These are phyloP conservation scores for Harpagus bidentatus DNA, from an alignment of 2,113 vertebrate species.

Conservation along the genomic window DNA sequence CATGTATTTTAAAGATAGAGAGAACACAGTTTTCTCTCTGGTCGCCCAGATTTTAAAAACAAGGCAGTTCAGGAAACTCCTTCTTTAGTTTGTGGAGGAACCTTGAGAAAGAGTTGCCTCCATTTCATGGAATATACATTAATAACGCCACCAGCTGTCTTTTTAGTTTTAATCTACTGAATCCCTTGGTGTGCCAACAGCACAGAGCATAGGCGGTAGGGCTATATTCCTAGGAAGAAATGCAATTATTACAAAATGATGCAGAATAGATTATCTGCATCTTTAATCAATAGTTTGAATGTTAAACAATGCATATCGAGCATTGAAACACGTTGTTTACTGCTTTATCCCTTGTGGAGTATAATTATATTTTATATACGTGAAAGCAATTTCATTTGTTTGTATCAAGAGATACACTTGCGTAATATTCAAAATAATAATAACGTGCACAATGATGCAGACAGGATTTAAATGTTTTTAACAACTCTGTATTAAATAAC, in stretches of 20 bases:
- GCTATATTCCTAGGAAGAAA: not conserved
- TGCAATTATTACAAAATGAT: not conserved
- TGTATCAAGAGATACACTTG: not conserved
- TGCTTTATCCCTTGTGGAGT: not conserved
- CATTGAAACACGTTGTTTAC: not conserved
- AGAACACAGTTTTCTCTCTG: not conserved
- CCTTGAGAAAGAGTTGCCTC: not conserved
- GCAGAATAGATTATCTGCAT: not conserved
- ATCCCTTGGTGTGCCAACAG: not conserved
- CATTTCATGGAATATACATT: not conserved
- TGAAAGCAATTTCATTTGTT: conserved; percentile 6
- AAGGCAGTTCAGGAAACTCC: not conserved
- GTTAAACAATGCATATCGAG: not conserved
- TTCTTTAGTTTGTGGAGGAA: not conserved
- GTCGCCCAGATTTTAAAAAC: not conserved
- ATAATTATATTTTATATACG: not conserved
- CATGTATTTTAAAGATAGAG: fast-evolving
- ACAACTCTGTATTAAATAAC: not conserved
- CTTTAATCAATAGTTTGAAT: conserved; percentile 33
- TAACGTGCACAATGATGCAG: not conserved
- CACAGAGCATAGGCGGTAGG: not conserved
- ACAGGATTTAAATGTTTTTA: not conserved
- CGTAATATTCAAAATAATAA: conserved; percentile 9
- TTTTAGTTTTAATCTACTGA: not conserved
- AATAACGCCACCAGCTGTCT: not conserved